Conservation (phyloP, 2,888 invertebrate species). For the Liodrosophila aerea region DNA sequence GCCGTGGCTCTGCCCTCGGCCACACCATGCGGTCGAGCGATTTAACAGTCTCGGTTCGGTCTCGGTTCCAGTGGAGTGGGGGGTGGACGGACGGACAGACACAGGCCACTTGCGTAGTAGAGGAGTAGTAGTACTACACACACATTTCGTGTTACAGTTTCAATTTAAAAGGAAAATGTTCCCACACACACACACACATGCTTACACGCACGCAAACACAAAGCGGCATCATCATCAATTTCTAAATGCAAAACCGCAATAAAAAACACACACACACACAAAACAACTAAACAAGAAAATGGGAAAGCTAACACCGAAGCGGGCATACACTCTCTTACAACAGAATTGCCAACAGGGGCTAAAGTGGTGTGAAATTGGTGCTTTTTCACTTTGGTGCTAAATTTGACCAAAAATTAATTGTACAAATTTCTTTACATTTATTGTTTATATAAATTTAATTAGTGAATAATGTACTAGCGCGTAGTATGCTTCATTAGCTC, state of each 20-base stretch:
- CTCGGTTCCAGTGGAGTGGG: no score
- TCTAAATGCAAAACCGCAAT: conserved; percentile 75
- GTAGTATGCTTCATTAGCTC: no score
- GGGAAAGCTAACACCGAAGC: conserved; percentile 15
- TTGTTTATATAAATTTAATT: no score
- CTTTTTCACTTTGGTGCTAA: no score
- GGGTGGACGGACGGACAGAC: conserved; percentile 6
- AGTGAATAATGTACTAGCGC: no score
- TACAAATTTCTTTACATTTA: no score
- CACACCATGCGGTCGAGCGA: no score
- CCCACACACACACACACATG: conserved; percentile 51
- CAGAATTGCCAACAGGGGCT: no score
- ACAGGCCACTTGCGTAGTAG: conserved; percentile 29
- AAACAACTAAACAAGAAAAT: conserved; percentile 19
- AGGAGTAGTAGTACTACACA: no score
- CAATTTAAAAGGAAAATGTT: conserved; percentile 68
- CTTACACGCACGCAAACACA: conserved; percentile 22
- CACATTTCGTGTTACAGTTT: conserved; percentile 63
- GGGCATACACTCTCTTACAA: conserved; percentile 30
- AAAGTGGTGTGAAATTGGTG: no score
- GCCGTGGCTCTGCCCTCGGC: not conserved
- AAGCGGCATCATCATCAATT: conserved; percentile 68
- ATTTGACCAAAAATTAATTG: no score
- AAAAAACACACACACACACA: conserved; percentile 40
- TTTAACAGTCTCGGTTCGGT: no score